Conservation (phyloP, 37 sponge, comb jelly and placozoan genomes). For the Hexactinellida sp. region DNA sequence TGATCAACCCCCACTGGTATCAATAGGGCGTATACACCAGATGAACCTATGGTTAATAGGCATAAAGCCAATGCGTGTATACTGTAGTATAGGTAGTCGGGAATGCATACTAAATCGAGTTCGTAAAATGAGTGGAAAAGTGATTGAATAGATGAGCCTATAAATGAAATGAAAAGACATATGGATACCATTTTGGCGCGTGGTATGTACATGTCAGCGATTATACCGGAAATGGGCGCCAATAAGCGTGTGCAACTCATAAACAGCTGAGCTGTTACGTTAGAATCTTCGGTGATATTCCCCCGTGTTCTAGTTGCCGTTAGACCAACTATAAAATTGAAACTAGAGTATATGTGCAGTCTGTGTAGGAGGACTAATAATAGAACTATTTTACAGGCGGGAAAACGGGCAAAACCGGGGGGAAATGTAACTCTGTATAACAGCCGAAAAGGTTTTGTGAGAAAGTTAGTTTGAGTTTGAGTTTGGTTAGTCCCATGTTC, state of each 20-base stretch:
- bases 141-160: neutral
- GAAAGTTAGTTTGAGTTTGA: neutral
- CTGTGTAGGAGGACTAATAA: neutral
- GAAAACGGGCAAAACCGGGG: neutral
- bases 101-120: neutral
- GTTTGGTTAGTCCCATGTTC: too few relatives aligned
- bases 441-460: neutral
- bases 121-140: neutral
- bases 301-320: neutral
- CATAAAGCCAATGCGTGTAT: neutral
- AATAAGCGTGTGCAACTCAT: neutral
- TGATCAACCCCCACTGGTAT: constrained; percentile 37
- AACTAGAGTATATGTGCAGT: neutral
- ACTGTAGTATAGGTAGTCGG: neutral
- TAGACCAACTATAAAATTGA: neutral
- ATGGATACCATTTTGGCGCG: neutral
- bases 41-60: constrained; percentile 10
- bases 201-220: neutral
- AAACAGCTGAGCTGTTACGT: neutral
- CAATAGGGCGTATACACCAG: constrained; percentile 28
- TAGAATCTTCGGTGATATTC: neutral
- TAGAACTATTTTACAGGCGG: neutral
- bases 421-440: neutral
- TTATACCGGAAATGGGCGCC: neutral
- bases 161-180: neutral